Base-by-base conservation (phyloP, 1,140 invertebrate species). In the Phthorimaea operculella region DNA sequence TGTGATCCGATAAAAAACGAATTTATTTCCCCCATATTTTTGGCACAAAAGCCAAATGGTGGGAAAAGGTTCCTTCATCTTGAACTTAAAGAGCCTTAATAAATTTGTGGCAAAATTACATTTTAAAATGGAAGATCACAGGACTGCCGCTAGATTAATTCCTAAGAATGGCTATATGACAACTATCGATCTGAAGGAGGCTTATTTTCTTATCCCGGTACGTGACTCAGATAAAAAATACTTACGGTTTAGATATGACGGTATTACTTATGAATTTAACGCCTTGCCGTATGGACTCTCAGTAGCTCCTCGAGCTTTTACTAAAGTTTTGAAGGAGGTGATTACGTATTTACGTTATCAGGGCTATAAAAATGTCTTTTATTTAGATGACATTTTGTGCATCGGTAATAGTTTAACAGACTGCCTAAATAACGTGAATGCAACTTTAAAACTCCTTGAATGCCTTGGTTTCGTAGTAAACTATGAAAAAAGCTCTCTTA, bases 61-160 rank as follows among this genome's bases (percentile, higher is more conserved):
- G 18, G 18, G 33, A 42, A 33, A 12, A 42, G 55, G 33, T 57
- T n/a, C n/a, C n/a, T n/a, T 61, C 42, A 61, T 61, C 33, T 33
- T 61, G 15, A 61, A 61, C 49, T 55, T 61, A 51, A 57, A 57
- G 54, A 15, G 33, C 17, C 33, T 61, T 33, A 61, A 61, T 48
- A 34, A 48, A 33, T 61, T 61, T 48, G 33, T 57, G 11, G 2
- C 21, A 3, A 42, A 45, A 44, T 11, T 14, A 16, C 63, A 64
- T 53, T 66, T 66, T 50, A 64, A 66, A 57, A 59, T 64, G 51
- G 66, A 66, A 51, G 61, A 69, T 36, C 33, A 55, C 21, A 16
- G 61, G 33, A 66, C 58, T 0, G 59, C 47, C 1, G 50, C 18
- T 48, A 58, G 49, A 57, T 45, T 66, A 45, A 47, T 63, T 34